Percentiles rank a stretch among this genome's conserved stretches.
phyloP scores from a whole-genome alignment of 2,797 vertebrate species.

The Malurus leucopterus region DNA sequence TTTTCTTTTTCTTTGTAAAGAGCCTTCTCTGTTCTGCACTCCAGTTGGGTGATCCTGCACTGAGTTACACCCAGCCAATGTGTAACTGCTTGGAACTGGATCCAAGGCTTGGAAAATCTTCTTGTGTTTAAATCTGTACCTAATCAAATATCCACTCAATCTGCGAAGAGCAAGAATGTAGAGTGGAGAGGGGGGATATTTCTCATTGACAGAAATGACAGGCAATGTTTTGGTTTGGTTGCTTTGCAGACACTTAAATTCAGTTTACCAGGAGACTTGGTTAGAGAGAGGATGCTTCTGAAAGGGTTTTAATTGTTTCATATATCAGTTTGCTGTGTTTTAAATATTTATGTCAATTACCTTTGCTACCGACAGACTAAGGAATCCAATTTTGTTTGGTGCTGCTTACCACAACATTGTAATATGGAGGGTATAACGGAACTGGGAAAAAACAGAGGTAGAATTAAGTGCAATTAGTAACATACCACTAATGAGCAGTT shows the following conservation, averaged over 20 bases:
- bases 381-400: neutral
- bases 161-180: neutral
- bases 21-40: slow-evolving; percentile 14
- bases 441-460: neutral
- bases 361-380: neutral
- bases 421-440: neutral
- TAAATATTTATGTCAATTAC: neutral
- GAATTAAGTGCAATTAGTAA: neutral
- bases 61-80: slow-evolving; percentile 40
- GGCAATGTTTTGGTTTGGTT: neutral
- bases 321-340: neutral
- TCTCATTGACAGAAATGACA: neutral
- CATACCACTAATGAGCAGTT: neutral
- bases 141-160: slow-evolving; percentile 36
- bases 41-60: neutral
- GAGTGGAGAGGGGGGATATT: neutral
- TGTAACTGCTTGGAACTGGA: slow-evolving; percentile 50
- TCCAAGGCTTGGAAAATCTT: slow-evolving; percentile 15
- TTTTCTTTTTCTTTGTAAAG: neutral
- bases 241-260: neutral
- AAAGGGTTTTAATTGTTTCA: neutral
- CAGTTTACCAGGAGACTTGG: neutral
- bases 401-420: neutral
- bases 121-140: slow-evolving; percentile 49
- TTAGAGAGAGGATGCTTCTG: neutral